phyloP scores from a whole-genome alignment of 2,888 invertebrate genomes.

The Drosophila rubida region DNA sequence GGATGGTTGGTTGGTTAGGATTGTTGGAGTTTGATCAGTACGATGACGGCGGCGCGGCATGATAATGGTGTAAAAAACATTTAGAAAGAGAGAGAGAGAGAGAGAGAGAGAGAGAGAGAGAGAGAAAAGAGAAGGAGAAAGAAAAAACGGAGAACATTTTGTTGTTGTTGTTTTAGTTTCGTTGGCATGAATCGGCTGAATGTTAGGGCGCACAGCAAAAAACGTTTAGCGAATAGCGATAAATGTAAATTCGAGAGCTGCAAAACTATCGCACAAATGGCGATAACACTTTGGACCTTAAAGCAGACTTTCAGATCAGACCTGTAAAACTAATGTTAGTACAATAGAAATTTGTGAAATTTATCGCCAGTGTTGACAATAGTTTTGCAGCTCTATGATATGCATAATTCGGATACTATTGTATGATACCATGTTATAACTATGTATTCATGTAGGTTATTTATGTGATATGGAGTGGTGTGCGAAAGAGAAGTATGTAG shows the following conservation, averaged over 20 bases:
- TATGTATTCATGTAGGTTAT: conserved; percentile 16
- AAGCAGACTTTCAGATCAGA: no score
- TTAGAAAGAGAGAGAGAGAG: conserved; percentile 6
- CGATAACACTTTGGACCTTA: no score
- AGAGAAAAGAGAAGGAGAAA: conserved; percentile 26
- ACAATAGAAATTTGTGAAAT: no score
- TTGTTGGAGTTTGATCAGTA: conserved; percentile 36
- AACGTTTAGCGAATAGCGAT: conserved; percentile 44
- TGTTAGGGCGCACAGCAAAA: conserved; percentile 39
- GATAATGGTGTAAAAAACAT: conserved; percentile 35
- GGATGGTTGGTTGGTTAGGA: conserved; percentile 28
- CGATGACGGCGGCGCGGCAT: conserved; percentile 62
- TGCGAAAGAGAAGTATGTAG: conserved; percentile 20
- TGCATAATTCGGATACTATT: conserved; percentile 12
- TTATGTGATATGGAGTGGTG: conserved; percentile 7
- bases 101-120: conserved; percentile 17
- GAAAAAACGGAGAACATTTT: conserved; percentile 12
- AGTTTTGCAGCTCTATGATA: conserved; percentile 1
- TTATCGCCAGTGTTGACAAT: not conserved
- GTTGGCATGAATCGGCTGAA: conserved; percentile 12
- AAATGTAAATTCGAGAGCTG: conserved; percentile 14
- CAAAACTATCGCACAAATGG: not conserved
- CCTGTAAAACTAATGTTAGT: no score
- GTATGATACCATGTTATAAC: conserved; percentile 20
- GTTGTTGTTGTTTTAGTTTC: conserved; percentile 30